These are phyloP conservation scores for Acleris cristana DNA, from an alignment of 2,888 invertebrate species.

Conservation along the genomic window DNA sequence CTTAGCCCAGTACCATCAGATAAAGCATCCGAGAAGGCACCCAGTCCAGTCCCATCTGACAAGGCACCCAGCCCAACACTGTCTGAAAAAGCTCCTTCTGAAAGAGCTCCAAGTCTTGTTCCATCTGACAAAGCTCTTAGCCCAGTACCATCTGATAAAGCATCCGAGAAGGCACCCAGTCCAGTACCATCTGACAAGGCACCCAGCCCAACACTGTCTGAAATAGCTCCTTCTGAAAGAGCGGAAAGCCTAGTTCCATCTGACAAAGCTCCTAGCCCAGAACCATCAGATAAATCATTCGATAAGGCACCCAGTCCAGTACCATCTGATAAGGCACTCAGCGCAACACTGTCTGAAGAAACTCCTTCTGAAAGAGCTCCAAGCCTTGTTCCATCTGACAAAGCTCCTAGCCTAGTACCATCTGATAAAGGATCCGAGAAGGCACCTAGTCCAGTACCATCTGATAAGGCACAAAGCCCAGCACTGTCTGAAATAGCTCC, in stretches of 20 bases:
- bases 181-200: neutral
- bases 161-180: slow-evolving; percentile 13
- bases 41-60: slow-evolving; percentile 29
- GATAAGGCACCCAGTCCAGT: slow-evolving; percentile 25
- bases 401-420: slow-evolving; percentile 22
- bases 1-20: slow-evolving; percentile 10
- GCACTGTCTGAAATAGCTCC: slow-evolving; percentile 12
- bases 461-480: slow-evolving; percentile 20
- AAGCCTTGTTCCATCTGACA: slow-evolving; percentile 23
- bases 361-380: slow-evolving; percentile 1
- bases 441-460: slow-evolving; percentile 1
- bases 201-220: neutral
- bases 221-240: slow-evolving; percentile 4
- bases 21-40: neutral
- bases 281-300: slow-evolving; percentile 17
- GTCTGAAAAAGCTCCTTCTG: slow-evolving; percentile 20
- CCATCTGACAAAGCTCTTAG: slow-evolving; percentile 25
- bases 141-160: slow-evolving; percentile 28
- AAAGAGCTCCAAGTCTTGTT: slow-evolving; percentile 7
- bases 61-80: slow-evolving; percentile 16
- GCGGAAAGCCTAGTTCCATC: neutral
- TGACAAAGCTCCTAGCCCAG: slow-evolving; percentile 18
- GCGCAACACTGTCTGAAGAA: neutral
- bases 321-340: slow-evolving; percentile 11
- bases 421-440: slow-evolving; percentile 23